Evolutionary conservation across 1,140 invertebrate genomes (phyloP).

Genomic region (Papilio polytes): DNA sequence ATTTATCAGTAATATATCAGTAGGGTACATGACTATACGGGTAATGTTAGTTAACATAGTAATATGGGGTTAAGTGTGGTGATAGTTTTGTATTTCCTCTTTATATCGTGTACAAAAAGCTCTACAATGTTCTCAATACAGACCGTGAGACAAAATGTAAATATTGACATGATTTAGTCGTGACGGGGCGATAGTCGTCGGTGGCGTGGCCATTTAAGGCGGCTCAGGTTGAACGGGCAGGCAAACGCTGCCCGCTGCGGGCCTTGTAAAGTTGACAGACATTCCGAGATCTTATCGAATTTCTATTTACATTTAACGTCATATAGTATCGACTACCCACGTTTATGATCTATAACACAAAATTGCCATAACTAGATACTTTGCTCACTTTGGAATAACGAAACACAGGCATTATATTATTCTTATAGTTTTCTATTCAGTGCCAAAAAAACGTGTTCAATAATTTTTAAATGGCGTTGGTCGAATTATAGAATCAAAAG

Average conservation of each 20-base stretch:
- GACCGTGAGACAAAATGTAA: slow-evolving; percentile 47
- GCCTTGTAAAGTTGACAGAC: slow-evolving; percentile 59
- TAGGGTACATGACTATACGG: no score
- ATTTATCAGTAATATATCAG: no score
- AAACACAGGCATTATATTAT: not conserved
- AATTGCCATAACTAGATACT: not conserved
- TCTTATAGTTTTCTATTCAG: not conserved
- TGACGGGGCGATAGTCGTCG: slow-evolving; percentile 56
- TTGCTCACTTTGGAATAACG: not conserved
- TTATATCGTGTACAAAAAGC: slow-evolving; percentile 18
- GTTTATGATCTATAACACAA: not conserved
- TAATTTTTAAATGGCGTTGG: no score
- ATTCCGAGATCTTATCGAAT: slow-evolving; percentile 47
- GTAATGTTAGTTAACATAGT: no score
- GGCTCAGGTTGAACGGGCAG: slow-evolving; percentile 57
- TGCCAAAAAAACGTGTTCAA: no score
- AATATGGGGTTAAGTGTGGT: not conserved
- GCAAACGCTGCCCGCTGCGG: slow-evolving; percentile 43
- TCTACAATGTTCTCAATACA: slow-evolving; percentile 26
- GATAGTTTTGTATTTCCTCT: not conserved
- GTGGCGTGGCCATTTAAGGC: slow-evolving; percentile 68
- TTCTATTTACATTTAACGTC: slow-evolving; percentile 44
- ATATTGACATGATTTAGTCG: slow-evolving; percentile 65
- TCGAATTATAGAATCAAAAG: no score
- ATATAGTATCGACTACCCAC: slow-evolving; percentile 29